phyloP scores from a whole-genome alignment of 2,888 invertebrate species.

The Scaptomyza parva region DNA sequence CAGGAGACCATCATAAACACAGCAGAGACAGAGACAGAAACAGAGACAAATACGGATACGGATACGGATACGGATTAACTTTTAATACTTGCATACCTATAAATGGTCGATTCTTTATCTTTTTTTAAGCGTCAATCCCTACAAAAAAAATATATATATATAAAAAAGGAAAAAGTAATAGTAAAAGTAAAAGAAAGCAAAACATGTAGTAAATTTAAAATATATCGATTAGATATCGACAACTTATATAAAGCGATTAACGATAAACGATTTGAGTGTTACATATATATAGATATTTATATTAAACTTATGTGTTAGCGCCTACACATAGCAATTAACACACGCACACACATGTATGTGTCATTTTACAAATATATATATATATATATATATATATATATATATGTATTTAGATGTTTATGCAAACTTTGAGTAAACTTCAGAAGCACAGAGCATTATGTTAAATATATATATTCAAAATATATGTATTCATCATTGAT shows the following conservation, averaged over 20 bases:
- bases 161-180: not conserved
- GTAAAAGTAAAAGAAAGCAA: not conserved
- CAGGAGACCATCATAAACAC: too few relatives aligned
- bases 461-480: constrained; percentile 72
- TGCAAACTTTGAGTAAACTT: constrained; percentile 4
- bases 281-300: constrained; percentile 26
- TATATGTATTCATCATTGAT: constrained; percentile 64
- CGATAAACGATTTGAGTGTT: constrained; percentile 47
- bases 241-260: constrained; percentile 3
- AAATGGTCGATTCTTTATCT: constrained; percentile 38
- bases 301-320: constrained; percentile 11
- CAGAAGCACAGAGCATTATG: constrained; percentile 45
- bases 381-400: not conserved
- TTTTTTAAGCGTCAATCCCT: constrained; percentile 15
- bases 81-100: constrained; percentile 15
- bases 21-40: not conserved
- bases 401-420: constrained; percentile 18
- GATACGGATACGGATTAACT: constrained; percentile 8
- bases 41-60: constrained; percentile 7
- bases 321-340: not conserved
- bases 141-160: not conserved
- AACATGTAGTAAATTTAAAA: constrained; percentile 38
- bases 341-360: constrained; percentile 6
- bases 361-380: constrained; percentile 2
- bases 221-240: constrained; percentile 23